Evolutionary conservation across 64 coral and sea anemone species (phyloP), one percentile per base, ranked within the genome.

Genomic region (Pocillopora damicornis): DNA sequence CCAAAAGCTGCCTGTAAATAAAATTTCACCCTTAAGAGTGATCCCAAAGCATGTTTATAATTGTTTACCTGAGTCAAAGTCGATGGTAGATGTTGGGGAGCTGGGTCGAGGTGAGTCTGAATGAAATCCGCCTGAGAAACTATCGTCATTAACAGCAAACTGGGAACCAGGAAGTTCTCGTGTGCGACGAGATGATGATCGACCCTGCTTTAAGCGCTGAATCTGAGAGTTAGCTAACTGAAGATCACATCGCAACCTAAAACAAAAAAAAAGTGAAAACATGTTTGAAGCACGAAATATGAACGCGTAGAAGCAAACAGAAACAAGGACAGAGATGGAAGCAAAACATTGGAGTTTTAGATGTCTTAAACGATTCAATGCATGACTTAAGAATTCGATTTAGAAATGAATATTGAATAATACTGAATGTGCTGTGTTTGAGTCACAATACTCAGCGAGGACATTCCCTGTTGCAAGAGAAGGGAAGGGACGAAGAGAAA

Each of bases 141-240:
- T 64, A 62, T 93, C 91, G 63, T 97, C 94, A 65, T 89, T 78
- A 12, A 77, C 61, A 22, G 91, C 88, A 64, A 90, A 87, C 13
- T 89, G 86, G 34, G 90, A 90, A 38, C 83, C 90, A 25, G 89
- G 87, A 37, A 86, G 74, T 22, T 97, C 94, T 81, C 94, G 88
- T 35, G 77, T 90, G 37, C 94, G 88, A 72, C 94, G 94, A 13
- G 94, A 93, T 34, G 94, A 97, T 13, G 94, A 93, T 68, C 91
- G 91, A 6, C 94, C 94, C 64, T 97, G 94, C 77, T 97, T 97
- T 25, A 93, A 42, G 57, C 94, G 88, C 62, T 97, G 94, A 71
- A 97, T 97, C 90, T 97, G 94, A 60, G 91, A 93, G 75, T 97
- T 97, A 17, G 94, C 94, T 78, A 76, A 90, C 15, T 97, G 94